A percentile compares a stretch with the other conserved stretches of the same genome.
These are phyloP conservation scores for Caenorhabditis sinica DNA, from an alignment of 2,888 invertebrate genomes.

Conservation along the genomic window DNA sequence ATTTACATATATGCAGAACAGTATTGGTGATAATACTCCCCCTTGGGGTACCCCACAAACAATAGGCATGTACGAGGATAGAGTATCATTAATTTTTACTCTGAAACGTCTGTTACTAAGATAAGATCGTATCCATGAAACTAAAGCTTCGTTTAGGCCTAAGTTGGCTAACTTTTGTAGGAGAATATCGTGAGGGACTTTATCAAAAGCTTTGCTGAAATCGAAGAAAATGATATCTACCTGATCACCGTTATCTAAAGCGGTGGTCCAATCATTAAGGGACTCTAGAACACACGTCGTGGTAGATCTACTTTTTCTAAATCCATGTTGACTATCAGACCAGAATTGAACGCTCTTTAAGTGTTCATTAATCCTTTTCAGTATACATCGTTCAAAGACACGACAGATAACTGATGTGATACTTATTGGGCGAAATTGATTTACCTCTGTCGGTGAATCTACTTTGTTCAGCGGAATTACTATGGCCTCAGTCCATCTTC, in stretches of 20 bases:
- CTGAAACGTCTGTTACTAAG: not conserved
- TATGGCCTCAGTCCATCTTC: not conserved
- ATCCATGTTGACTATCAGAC: slow-evolving; percentile 17
- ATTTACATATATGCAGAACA: slow-evolving; percentile 26
- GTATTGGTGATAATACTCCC: slow-evolving; percentile 3
- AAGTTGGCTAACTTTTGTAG: not conserved
- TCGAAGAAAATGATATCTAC: slow-evolving; percentile 33
- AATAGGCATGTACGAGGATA: not conserved
- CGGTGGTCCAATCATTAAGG: slow-evolving; percentile 3
- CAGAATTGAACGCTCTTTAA: not conserved
- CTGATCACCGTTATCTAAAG: not conserved
- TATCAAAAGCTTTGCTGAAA: slow-evolving; percentile 34
- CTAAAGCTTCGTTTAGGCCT: not conserved
- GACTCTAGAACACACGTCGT: not conserved
- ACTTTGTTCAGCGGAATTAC: not conserved
- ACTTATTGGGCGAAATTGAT: slow-evolving; percentile 16
- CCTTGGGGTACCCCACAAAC: slow-evolving; percentile 29
- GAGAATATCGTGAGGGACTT: not conserved
- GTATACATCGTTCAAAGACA: not conserved
- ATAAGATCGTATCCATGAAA: not conserved
- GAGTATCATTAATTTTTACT: not conserved
- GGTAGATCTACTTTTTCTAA: slow-evolving; percentile 1
- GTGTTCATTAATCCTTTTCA: not conserved
- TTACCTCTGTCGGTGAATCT: not conserved
- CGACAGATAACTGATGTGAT: not conserved